A percentile compares a stretch with the other conserved stretches of the same genome.
phyloP scores from a whole-genome alignment of 2,113 vertebrate genomes.

The Atlantisia rogersi region DNA sequence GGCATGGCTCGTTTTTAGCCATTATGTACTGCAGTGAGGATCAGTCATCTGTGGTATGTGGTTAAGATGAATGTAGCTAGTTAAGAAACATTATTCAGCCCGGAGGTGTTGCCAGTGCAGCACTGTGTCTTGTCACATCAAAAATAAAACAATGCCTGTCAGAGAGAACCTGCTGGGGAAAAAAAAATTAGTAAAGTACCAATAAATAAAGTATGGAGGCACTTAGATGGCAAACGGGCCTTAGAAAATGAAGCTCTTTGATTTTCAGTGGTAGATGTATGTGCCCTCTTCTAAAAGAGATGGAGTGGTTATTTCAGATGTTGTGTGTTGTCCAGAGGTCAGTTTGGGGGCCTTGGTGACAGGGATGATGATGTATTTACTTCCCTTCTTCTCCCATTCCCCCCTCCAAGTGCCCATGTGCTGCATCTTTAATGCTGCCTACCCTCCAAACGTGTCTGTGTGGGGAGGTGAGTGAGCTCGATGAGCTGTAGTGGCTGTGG shows the following conservation, averaged over 20 bases:
- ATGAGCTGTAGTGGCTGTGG: rapidly evolving
- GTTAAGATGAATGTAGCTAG: slow-evolving; percentile 6
- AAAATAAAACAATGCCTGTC: slow-evolving; percentile 33
- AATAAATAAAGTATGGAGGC: not conserved
- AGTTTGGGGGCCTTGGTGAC: not conserved
- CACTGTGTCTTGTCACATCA: slow-evolving; percentile 40
- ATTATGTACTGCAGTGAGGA: not conserved
- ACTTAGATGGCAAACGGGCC: not conserved
- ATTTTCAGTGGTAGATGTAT: rapidly evolving
- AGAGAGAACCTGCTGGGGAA: not conserved
- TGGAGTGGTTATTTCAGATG: not conserved
- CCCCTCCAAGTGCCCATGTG: rapidly evolving
- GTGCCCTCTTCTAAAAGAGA: not conserved
- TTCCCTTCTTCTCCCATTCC: no score
- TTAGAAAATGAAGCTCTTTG: not conserved
- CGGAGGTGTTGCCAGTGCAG: slow-evolving; percentile 50
- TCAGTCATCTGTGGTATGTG: not conserved
- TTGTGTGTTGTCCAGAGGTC: not conserved
- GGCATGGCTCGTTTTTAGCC: not conserved
- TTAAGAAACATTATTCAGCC: slow-evolving; percentile 63
- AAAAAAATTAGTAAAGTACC: not conserved
- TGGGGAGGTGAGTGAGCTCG: not conserved
- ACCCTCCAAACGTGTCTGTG: rapidly evolving
- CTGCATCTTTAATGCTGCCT: not conserved
- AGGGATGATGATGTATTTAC: not conserved